Base-by-base conservation (phyloP, 2,113 vertebrate genomes). In the Varanus komodoensis region DNA sequence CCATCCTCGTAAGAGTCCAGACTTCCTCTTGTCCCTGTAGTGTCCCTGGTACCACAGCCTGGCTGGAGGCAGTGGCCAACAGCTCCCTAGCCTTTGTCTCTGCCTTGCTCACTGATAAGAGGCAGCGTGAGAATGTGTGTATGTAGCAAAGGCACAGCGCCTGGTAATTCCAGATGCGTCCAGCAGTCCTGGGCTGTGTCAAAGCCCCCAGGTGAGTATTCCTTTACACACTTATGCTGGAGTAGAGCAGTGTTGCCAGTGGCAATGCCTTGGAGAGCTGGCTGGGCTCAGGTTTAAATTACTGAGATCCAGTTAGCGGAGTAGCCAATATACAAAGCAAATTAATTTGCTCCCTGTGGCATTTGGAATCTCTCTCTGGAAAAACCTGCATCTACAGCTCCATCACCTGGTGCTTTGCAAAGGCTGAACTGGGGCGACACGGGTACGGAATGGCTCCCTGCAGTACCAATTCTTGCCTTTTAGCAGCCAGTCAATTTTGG, bases 131-230 rank as follows among this genome's bases (percentile, higher is more conserved):
- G 38, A 17, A 0, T 69, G 48, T 52, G 64, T 3, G 25, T 0
- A 2, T n/a, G 83, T 69, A 54, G 44, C 61, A 21, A 8, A 57
- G 82, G 79, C 25, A 57, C 27, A 68, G 89, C 82, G 86, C 79
- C 89, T 90, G 89, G 64, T 71, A 54, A 79, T 86, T 80, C 89
- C 83, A 90, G 83, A 90, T 90, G 89, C 83, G 83, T 68, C 34
- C 48, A 80, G 68, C 64, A 54, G n/a, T 86, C 83, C 64, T 75
- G 80, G 89, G 64, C 73, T 79, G 15, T 69, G 67, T 57, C 75
- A 57, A 44, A 86, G 77, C 74, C 83, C 83, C 83, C 38, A 9
- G 50, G 89, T 23, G 89, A 86, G 89, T 90, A 86, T 90, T 80
- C 86, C 50, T 77, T 90, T 86, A 80, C 89, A 44, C 75, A 57